These are phyloP conservation scores for Otus sunia DNA, from an alignment of 2,113 vertebrate species.

Conservation along the genomic window DNA sequence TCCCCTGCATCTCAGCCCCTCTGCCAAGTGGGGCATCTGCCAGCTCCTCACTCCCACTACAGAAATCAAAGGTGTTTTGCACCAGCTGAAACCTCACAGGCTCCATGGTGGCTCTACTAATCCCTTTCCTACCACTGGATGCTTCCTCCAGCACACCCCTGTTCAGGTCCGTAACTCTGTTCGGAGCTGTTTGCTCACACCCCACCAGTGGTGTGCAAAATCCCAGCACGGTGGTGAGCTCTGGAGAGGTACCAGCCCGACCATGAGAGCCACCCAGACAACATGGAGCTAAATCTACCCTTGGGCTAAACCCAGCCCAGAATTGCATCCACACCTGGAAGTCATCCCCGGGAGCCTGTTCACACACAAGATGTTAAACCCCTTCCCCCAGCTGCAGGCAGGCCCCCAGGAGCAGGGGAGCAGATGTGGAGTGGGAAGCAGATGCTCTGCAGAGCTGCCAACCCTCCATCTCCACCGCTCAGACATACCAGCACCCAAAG, in stretches of 20 bases:
- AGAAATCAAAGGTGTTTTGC: background rate
- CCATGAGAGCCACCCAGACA: background rate
- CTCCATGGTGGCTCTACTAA: background rate
- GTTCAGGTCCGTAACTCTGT: background rate
- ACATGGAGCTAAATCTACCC: background rate
- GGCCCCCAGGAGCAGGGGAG: background rate
- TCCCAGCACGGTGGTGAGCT: background rate
- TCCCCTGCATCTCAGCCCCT: background rate
- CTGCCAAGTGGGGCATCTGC: background rate
- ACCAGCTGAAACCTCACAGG: background rate
- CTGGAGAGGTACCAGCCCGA: background rate
- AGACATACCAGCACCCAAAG: fast-evolving
- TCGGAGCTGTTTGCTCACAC: background rate
- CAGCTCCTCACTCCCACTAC: background rate
- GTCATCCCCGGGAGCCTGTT: background rate
- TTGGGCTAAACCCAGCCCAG: background rate
- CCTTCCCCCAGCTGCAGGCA: background rate
- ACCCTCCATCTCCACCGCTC: background rate
- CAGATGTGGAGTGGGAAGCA: background rate
- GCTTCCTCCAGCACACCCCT: background rate
- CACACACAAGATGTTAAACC: fast-evolving
- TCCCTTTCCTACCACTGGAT: background rate
- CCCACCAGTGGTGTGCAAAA: background rate
- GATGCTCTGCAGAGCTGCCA: background rate
- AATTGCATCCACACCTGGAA: background rate